phyloP scores from a whole-genome alignment of 2,888 invertebrate species.

The Tridacna gigas region DNA sequence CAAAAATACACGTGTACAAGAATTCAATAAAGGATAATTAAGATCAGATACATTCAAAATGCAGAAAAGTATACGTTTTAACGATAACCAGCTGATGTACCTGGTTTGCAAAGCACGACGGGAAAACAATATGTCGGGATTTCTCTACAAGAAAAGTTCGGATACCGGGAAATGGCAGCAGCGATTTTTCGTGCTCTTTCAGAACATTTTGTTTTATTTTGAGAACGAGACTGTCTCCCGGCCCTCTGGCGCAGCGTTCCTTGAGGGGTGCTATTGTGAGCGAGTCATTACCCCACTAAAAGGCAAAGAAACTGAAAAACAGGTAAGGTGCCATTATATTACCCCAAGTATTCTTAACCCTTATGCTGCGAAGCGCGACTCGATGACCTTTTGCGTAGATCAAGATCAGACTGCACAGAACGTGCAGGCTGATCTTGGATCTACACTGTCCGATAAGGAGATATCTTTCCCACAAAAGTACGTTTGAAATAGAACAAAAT shows the following conservation, averaged over 20 bases:
- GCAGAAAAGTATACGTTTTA: conserved; percentile 93
- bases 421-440: no score
- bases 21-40: no score
- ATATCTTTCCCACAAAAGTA: no score
- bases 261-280: conserved; percentile 93
- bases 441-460: no score
- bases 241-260: conserved; percentile 93
- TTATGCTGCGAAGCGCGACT: no score
- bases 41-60: conserved; percentile 85
- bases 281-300: conserved; percentile 80
- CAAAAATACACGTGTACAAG: no score
- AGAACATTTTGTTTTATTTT: conserved; percentile 96
- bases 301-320: conserved; percentile 82
- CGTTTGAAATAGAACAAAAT: no score
- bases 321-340: conserved; percentile 71
- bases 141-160: conserved; percentile 93
- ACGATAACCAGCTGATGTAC: conserved; percentile 92
- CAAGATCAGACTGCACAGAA: no score
- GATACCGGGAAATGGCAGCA: conserved; percentile 95
- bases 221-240: conserved; percentile 92
- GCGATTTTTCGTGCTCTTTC: conserved; percentile 86
- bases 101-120: conserved; percentile 94
- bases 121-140: conserved; percentile 93
- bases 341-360: not conserved
- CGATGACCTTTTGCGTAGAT: no score